Evolutionary conservation across 1,140 invertebrate genomes (phyloP).

Genomic region (Apis laboriosa): DNA sequence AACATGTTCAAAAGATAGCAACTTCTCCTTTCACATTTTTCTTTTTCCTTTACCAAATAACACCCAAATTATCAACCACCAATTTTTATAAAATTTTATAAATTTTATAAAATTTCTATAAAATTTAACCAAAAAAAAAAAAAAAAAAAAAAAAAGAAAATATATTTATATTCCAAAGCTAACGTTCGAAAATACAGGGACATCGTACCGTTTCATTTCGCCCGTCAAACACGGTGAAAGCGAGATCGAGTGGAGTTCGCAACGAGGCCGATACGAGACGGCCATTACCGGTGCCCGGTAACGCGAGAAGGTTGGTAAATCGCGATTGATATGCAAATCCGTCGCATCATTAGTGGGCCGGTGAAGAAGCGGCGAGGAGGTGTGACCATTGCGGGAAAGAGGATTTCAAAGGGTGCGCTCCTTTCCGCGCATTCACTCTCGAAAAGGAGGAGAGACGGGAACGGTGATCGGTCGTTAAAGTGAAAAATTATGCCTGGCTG

Average conservation of each 20-base stretch:
- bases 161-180: neutral
- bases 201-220: constrained; percentile 8
- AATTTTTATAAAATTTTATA: too few relatives aligned
- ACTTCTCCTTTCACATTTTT: too few relatives aligned
- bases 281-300: constrained; percentile 31
- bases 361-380: constrained; percentile 60
- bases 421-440: constrained; percentile 50
- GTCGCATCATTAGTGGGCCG: constrained; percentile 61
- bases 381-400: constrained; percentile 61
- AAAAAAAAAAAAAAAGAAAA: too few relatives aligned
- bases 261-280: constrained; percentile 26
- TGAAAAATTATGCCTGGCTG: constrained; percentile 68
- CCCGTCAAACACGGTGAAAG: constrained; percentile 34
- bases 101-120: too few relatives aligned
- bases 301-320: constrained; percentile 52
- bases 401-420: constrained; percentile 63
- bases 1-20: too few relatives aligned
- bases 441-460: constrained; percentile 33
- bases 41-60: too few relatives aligned
- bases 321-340: constrained; percentile 69
- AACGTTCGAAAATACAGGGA: constrained; percentile 10
- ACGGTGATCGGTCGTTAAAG: constrained; percentile 71
- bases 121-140: too few relatives aligned
- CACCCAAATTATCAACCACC: too few relatives aligned
- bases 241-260: constrained; percentile 26